Evolutionary conservation across 2,113 vertebrate genomes (phyloP).

Genomic region (Stictonetta naevosa): DNA sequence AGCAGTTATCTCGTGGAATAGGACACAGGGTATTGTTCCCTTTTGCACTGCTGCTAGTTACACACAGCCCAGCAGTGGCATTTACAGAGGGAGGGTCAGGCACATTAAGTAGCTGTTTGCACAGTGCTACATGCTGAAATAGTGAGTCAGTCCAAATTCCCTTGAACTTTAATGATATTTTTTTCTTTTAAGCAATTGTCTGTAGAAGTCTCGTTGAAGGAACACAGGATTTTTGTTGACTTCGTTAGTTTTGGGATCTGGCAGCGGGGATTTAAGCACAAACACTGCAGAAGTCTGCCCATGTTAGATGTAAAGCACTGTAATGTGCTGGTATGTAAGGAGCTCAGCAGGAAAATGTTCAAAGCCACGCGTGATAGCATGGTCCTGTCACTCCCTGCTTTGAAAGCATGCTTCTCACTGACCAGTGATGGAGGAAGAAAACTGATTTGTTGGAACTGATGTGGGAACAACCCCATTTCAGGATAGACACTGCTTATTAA

Average conservation of each 20-base stretch:
- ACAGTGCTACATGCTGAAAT: background rate
- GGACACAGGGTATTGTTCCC: background rate
- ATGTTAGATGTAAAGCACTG: background rate
- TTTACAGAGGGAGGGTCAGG: slow-evolving; percentile 23
- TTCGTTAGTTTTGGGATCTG: background rate
- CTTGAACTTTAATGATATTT: slow-evolving; percentile 35
- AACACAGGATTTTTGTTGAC: slow-evolving; percentile 1
- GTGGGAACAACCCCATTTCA: background rate
- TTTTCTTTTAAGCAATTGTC: background rate
- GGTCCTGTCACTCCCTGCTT: background rate
- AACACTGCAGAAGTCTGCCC: background rate
- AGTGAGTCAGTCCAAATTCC: slow-evolving; percentile 41
- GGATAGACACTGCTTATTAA: background rate
- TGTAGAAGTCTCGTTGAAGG: slow-evolving; percentile 12
- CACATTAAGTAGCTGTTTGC: slow-evolving; percentile 29
- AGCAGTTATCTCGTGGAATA: background rate
- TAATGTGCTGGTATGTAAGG: background rate
- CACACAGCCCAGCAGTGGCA: background rate
- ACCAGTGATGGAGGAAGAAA: background rate
- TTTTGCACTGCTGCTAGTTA: background rate
- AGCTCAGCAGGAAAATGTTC: background rate
- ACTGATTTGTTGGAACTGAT: background rate
- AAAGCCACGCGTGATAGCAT: no score
- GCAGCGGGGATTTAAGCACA: background rate
- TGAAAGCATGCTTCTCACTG: background rate